Evolutionary conservation across 2,888 invertebrate genomes (phyloP), one percentile per base, ranked within the genome.

Genomic region (Lasioglossum vierecki): DNA sequence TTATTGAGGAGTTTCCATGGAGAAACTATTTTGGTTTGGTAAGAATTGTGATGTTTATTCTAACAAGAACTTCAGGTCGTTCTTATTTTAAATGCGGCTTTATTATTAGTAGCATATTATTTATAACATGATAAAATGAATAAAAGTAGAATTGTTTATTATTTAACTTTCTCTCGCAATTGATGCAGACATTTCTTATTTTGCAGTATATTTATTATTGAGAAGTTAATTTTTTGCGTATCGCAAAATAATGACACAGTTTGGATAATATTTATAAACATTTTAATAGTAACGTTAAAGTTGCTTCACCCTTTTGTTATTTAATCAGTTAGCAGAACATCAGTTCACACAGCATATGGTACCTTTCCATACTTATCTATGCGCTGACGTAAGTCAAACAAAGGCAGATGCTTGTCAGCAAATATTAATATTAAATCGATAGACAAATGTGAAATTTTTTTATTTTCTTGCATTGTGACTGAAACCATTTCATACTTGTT

Each of bases 261-360:
- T 57, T 26, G 11, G 9, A 26, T 11, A 26, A 60, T 30, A 39
- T 44, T 2, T 44, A 44, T 44, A 13, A 44, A 44, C 44, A 44
- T 44, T 44, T 44, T 44, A 44, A 44, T 44, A 44, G 13, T 4
- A 44, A 44, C 44, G 13, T 44, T 13, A 13, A 44, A 44, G 2
- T 76, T 46, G 13, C 26, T 75, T 15, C 35, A 53, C 53, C 9
- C 18, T 84, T 77, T 63, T 77, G 49, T n/a, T 66, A 44, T 73
- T 70, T 76, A 53, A 68, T 44, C 39, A 76, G 15, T 13, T 30
- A 18, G 26, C 68, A 71, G 68, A 82, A 84, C 76, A 86, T 76
- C 85, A 84, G 88, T 89, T 84, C 77, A 78, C n/a, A 72, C 66
- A 76, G 74, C 91, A 91, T 90, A 91, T 91, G 91, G 91, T 68